phyloP scores from a whole-genome alignment of 2,888 invertebrate species.

The Spicauda simplicius region DNA sequence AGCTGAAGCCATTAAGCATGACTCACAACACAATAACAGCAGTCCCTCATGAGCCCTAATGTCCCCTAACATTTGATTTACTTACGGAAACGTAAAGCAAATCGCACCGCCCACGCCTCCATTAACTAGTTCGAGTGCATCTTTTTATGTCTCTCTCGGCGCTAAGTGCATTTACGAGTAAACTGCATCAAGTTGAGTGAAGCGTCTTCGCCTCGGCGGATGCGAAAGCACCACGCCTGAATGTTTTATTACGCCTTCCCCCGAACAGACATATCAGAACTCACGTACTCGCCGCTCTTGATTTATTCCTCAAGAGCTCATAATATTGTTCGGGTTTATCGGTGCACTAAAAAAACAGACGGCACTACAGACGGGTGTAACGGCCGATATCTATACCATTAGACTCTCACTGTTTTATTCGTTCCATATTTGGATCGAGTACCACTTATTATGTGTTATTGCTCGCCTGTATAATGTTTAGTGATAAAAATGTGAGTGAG shows the following conservation, averaged over 20 bases:
- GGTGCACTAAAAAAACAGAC: slow-evolving; percentile 67
- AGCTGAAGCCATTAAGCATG: slow-evolving; percentile 34
- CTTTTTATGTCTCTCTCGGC: slow-evolving; percentile 73
- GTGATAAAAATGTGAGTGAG: slow-evolving; percentile 66
- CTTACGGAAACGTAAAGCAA: slow-evolving; percentile 51
- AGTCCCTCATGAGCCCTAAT: slow-evolving; percentile 35
- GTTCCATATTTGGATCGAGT: slow-evolving; percentile 56
- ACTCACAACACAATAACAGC: slow-evolving; percentile 39
- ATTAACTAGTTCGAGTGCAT: slow-evolving; percentile 76
- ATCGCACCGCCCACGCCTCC: slow-evolving; percentile 63
- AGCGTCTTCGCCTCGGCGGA: slow-evolving; percentile 55
- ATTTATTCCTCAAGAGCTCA: slow-evolving; percentile 52
- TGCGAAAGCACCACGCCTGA: slow-evolving; percentile 57
- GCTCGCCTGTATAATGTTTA: slow-evolving; percentile 65
- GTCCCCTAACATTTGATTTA: slow-evolving; percentile 56
- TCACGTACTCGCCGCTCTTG: slow-evolving; percentile 44
- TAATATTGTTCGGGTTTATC: slow-evolving; percentile 64
- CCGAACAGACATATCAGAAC: slow-evolving; percentile 57
- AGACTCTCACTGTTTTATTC: slow-evolving; percentile 52
- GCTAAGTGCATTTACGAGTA: slow-evolving; percentile 81
- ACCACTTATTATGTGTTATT: slow-evolving; percentile 60
- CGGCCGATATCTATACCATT: slow-evolving; percentile 65
- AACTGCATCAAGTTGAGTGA: slow-evolving; percentile 60
- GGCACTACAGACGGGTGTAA: slow-evolving; percentile 46
- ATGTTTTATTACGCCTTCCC: slow-evolving; percentile 62